A percentile compares a stretch with the other conserved stretches of the same genome.
These are phyloP conservation scores for Scaptomyza pallida DNA, from an alignment of 1,140 invertebrate genomes.

Conservation along the genomic window DNA sequence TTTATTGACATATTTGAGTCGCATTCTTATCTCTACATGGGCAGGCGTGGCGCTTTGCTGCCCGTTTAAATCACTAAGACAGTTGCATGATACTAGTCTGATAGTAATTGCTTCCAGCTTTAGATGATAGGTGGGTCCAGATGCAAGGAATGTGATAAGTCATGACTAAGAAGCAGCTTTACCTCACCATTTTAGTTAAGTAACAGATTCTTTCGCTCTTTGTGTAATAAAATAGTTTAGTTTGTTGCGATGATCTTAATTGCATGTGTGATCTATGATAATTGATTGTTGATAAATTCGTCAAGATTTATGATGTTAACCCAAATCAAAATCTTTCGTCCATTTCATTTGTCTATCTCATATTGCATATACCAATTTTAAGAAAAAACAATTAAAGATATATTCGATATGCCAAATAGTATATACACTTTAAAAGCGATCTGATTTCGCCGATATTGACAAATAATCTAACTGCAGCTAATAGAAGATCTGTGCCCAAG, in stretches of 20 bases:
- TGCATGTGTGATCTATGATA: constrained; percentile 7
- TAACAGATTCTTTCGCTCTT: constrained; percentile 6
- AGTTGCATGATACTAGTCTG: constrained; percentile 10
- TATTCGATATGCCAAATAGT: no score
- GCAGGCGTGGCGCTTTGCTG: constrained; percentile 57
- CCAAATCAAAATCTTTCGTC: background rate
- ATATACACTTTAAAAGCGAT: no score
- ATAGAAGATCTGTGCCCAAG: no score
- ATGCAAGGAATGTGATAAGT: constrained; percentile 24
- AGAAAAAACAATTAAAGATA: no score
- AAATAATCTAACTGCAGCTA: no score
- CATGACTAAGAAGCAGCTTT: constrained; percentile 21
- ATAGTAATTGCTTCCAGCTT: constrained; percentile 9
- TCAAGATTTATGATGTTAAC: background rate
- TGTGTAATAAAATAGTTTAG: constrained; percentile 5
- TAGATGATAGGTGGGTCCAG: constrained; percentile 41
- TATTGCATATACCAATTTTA: no score
- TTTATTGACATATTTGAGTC: constrained; percentile 62
- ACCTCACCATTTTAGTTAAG: background rate
- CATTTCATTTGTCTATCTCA: background rate
- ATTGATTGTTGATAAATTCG: background rate
- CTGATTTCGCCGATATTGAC: no score
- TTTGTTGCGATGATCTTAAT: constrained; percentile 10
- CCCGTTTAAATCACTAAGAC: constrained; percentile 30
- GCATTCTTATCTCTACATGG: constrained; percentile 41